Evolutionary conservation across 2,888 invertebrate genomes (phyloP).

Genomic region (Apeira syringaria): DNA sequence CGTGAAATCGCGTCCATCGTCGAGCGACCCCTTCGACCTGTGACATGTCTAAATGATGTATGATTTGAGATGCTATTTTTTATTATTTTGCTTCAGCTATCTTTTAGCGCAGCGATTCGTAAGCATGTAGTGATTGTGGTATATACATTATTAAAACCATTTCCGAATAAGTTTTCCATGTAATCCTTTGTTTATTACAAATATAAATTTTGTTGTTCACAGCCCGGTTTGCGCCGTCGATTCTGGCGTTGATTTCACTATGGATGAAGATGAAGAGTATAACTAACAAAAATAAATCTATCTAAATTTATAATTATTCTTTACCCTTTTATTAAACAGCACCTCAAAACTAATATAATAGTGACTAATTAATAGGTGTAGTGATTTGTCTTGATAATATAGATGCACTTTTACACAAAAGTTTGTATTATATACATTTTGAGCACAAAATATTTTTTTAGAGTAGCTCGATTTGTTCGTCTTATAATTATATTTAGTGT

Average conservation of each 20-base stretch:
- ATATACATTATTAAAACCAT: too few relatives aligned
- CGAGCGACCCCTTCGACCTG: too few relatives aligned
- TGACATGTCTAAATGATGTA: too few relatives aligned
- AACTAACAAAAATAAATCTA: slow-evolving; percentile 44
- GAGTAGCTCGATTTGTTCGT: slow-evolving; percentile 13
- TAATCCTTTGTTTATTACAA: too few relatives aligned
- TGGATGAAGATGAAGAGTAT: slow-evolving; percentile 92
- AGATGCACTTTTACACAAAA: slow-evolving; percentile 13
- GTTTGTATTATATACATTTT: slow-evolving; percentile 5
- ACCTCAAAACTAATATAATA: slow-evolving; percentile 9
- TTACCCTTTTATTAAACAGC: slow-evolving; percentile 6
- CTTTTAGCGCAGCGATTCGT: too few relatives aligned
- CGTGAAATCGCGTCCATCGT: too few relatives aligned
- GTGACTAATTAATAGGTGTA: background rate
- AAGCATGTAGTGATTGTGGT: too few relatives aligned
- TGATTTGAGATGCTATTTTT: too few relatives aligned
- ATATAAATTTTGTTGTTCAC: slow-evolving; percentile 47
- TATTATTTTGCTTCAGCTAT: too few relatives aligned
- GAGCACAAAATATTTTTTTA: slow-evolving; percentile 26
- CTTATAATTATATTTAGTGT: background rate
- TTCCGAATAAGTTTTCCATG: too few relatives aligned
- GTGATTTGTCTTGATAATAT: background rate
- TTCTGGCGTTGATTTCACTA: slow-evolving; percentile 92
- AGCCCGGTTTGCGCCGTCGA: slow-evolving; percentile 92
- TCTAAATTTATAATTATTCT: slow-evolving; percentile 8